A percentile compares a stretch with the other conserved stretches of the same genome.
phyloP scores from a whole-genome alignment of 92 coral and sea anemone genomes.

The Porites lobata region DNA sequence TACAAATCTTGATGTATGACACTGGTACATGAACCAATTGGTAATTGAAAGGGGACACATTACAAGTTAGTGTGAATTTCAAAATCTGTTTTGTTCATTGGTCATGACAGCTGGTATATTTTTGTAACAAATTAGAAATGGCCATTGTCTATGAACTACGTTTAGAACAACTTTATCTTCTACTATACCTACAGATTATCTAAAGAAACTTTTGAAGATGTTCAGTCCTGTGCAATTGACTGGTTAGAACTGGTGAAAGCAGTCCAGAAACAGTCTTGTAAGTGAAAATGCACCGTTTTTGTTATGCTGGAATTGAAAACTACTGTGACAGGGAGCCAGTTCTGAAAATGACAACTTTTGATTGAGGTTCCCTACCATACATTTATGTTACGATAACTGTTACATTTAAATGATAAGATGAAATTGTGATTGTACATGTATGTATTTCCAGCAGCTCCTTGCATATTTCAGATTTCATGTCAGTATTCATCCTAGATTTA shows the following conservation, averaged over 20 bases:
- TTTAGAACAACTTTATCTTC: not conserved
- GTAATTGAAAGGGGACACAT: no score
- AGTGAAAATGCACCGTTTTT: not conserved
- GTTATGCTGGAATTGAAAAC: not conserved
- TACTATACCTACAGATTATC: conserved; percentile 18
- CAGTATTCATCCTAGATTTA: no score
- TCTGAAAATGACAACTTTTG: no score
- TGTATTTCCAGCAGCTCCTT: not conserved
- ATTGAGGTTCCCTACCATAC: not conserved
- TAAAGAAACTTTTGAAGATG: not conserved
- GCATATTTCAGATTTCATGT: no score
- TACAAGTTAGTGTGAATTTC: no score
- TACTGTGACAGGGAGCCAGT: no score
- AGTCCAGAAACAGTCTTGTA: conserved; percentile 27
- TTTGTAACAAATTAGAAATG: no score
- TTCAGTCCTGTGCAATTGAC: conserved; percentile 2
- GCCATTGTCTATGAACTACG: no score
- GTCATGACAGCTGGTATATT: no score
- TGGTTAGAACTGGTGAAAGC: conserved; percentile 40
- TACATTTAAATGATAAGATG: not conserved
- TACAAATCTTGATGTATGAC: no score
- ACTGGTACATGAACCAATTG: no score
- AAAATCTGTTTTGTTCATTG: no score
- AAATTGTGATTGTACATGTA: not conserved
- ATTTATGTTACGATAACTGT: not conserved